A percentile compares a stretch with the other conserved stretches of the same genome.
Conservation (phyloP, 1,140 invertebrate genomes). For the Whitmania pigra region DNA sequence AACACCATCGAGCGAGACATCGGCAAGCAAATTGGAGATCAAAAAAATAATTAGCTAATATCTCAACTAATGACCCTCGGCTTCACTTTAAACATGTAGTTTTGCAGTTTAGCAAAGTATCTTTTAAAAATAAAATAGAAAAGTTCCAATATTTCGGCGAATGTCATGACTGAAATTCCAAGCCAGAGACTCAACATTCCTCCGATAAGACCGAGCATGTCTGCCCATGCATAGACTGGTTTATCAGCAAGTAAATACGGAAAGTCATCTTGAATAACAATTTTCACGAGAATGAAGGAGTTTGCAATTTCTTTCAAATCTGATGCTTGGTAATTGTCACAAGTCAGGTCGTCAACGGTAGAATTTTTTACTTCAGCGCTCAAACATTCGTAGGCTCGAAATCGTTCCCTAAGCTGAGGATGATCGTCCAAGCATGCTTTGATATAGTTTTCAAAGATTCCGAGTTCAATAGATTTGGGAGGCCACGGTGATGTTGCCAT, state of each 20-base stretch:
- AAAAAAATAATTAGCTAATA: too few relatives aligned
- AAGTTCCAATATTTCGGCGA: conserved; percentile 1
- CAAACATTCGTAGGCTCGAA: too few relatives aligned
- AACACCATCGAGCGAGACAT: too few relatives aligned
- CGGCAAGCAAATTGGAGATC: too few relatives aligned
- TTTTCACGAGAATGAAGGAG: not conserved
- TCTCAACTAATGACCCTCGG: too few relatives aligned
- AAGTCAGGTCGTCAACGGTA: too few relatives aligned
- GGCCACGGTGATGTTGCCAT: not conserved
- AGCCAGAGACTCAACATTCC: conserved; percentile 5
- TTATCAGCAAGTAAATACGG: not conserved
- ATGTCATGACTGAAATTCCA: not conserved
- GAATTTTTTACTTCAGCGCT: too few relatives aligned
- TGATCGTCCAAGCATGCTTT: not conserved
- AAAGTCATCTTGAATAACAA: not conserved
- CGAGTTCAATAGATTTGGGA: not conserved
- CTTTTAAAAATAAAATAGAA: not conserved
- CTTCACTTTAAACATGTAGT: too few relatives aligned
- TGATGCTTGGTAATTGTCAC: not conserved
- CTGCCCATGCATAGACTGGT: not conserved
- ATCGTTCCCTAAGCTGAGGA: not conserved
- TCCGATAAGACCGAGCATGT: not conserved
- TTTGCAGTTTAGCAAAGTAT: not conserved
- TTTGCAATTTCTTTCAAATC: not conserved
- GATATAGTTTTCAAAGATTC: not conserved